phyloP scores from a whole-genome alignment of 2,888 invertebrate genomes.

The Athetis lepigone region DNA sequence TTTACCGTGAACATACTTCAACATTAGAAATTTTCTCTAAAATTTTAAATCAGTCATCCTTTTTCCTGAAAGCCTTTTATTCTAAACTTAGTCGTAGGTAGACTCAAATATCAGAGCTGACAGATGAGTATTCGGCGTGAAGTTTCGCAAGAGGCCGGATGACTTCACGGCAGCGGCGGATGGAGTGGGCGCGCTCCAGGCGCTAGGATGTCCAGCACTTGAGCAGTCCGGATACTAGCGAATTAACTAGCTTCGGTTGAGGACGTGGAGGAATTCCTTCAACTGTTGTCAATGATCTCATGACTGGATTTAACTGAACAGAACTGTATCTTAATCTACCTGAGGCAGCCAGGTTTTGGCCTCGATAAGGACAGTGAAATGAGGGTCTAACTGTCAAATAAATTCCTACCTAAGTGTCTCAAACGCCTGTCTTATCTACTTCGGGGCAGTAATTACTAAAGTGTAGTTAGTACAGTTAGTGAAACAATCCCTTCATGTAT shows the following conservation, averaged over 20 bases:
- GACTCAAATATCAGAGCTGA: slow-evolving; percentile 29
- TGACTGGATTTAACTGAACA: not conserved
- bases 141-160: slow-evolving; percentile 65
- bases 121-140: slow-evolving; percentile 41
- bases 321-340: not conserved
- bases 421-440: too few species aligned
- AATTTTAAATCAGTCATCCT: not conserved
- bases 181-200: slow-evolving; percentile 65
- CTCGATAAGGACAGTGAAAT: not conserved
- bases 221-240: slow-evolving; percentile 50
- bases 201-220: slow-evolving; percentile 55
- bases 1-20: not conserved
- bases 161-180: slow-evolving; percentile 69
- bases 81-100: not conserved
- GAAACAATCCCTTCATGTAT: not conserved
- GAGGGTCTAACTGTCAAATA: not conserved
- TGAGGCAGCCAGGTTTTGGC: not conserved
- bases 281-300: slow-evolving; percentile 3
- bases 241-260: slow-evolving; percentile 36
- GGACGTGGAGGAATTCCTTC: not conserved
- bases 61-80: not conserved
- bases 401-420: not conserved
- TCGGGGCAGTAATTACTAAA: not conserved
- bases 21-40: not conserved
- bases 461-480: not conserved